Evolutionary conservation across 2,888 invertebrate species (phyloP), one percentile per base, ranked within the genome.

Genomic region (Drosophila antonietae): DNA sequence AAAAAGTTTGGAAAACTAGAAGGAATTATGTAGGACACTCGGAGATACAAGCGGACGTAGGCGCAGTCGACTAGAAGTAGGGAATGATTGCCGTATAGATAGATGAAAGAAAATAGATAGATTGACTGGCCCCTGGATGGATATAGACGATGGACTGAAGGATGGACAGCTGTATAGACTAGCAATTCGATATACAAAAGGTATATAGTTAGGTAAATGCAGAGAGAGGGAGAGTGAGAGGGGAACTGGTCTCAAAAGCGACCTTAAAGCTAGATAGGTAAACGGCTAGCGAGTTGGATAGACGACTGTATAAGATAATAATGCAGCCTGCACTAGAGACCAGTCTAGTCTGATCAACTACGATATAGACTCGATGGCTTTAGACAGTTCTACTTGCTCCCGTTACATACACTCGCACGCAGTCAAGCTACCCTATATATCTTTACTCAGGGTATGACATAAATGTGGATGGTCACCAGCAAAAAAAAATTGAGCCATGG

Each of bases 401-500:
- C 18, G 51, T 33, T 12, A 14, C 51, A 33, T 14, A 8, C 18
- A 18, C 33, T 1, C 33, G 1, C 14, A 4, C 14, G 3, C 3
- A 18, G 14, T 2, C 8, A 18, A 14, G 7, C 18, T 20, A 51
- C 18, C 33, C 33, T 35, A 14, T 0, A 0, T 20, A 14, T 3
- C 2, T 18, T 3, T 7, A 7, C 14, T 12, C 8, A 51, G 18
- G 51, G 51, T 51, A 51, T 51, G 5, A 12, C 31, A 33, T 46
- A 58, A 46, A 23, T 58, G 39, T 8, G 46, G 23, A 12, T 12
- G 37, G 35, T 43, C 63, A 68, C 65, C 68, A 78, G 58, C 53
- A n/a, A 47, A 47, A 47, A 4, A 69, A 65, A 69, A 69, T 77
- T 47, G 78, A 77, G 77, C 52, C 47, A 51, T 55, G 44, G 65